Percentiles rank a stretch among this genome's conserved stretches.
Conservation (phyloP, 2,113 vertebrate genomes). For the Jaculus jaculus region DNA sequence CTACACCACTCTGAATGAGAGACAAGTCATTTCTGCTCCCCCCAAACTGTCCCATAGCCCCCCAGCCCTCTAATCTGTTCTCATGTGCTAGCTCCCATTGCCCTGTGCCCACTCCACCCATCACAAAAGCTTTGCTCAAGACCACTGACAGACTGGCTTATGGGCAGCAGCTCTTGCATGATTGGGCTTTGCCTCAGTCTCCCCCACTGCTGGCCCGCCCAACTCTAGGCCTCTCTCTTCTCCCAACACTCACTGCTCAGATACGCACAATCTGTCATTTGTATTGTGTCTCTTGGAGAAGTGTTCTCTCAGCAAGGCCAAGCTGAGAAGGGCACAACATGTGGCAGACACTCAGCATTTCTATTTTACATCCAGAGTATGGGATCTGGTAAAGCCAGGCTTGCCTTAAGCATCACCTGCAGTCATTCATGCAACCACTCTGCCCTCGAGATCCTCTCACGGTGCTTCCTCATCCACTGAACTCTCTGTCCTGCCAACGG, state of each 20-base stretch:
- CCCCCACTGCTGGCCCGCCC: too few relatives aligned
- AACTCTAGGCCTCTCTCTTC: background rate
- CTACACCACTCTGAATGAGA: background rate
- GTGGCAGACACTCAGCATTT: background rate
- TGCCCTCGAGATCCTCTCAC: background rate
- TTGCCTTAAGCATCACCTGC: too few relatives aligned
- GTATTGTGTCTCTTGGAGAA: background rate
- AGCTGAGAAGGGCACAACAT: background rate
- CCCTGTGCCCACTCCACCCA: background rate
- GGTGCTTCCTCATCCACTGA: too few relatives aligned
- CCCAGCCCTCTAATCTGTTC: background rate
- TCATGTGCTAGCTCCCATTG: too few relatives aligned
- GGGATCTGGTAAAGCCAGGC: background rate
- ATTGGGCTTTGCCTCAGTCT: background rate
- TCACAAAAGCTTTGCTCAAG: background rate
- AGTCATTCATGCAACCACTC: background rate
- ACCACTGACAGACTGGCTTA: background rate
- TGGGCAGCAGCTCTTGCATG: fast-evolving
- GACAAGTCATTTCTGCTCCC: background rate
- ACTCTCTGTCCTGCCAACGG: background rate
- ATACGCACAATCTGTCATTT: background rate
- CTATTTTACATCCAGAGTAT: background rate
- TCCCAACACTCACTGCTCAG: background rate
- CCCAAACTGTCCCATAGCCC: background rate
- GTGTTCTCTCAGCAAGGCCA: background rate